Evolutionary conservation across 1,140 invertebrate genomes (phyloP), one percentile per base, ranked within the genome.

Genomic region (Diorhabda sublineata): DNA sequence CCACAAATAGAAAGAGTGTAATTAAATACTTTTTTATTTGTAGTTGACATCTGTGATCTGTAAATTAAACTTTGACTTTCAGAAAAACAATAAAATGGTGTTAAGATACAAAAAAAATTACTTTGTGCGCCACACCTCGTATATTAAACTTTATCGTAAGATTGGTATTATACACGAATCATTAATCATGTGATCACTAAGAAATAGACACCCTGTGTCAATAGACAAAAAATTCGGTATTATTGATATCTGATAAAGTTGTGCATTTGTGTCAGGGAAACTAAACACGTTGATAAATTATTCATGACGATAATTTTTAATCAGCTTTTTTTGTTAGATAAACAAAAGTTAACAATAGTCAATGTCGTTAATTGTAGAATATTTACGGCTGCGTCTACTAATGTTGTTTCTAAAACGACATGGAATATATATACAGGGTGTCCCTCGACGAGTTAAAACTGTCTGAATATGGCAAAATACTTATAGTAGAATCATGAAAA

Each of bases 251-350:
- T 52, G 47, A n/a, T 52, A 52, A n/a, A 52, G 47, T 52, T 52
- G 47, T 52, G 47, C 47, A 52, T 52, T 52, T 52, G 47, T 52
- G n/a, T 52, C 47, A 52, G 47, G 26, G 47, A 52, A 52, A 52
- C 47, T 52, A n/a, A 52, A 52, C 47, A 52, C 47, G 47, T 52
- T 52, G n/a, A n/a, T 52, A 52, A 52, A 52, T 52, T 52, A 52
- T 52, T 6, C 47, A 52, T 52, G n/a, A 6, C 47, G 47, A 52
- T 52, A 52, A 52, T 52, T 8, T 26, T 8, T 52, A 52, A 52
- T 52, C 47, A 52, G 47, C n/a, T 52, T 26, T 52, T 52, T 52
- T 52, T 6, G 47, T 52, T 52, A 52, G 47, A 52, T 52, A 52
- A 52, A 52, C 47, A 52, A n/a, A 52, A 52, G 47, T 52, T 52